Percentiles rank a stretch among this genome's conserved stretches.
Evolutionary conservation across 53 echinoderm and acorn worm genomes (phyloP).

Genomic region (Echinometra lucunter): DNA sequence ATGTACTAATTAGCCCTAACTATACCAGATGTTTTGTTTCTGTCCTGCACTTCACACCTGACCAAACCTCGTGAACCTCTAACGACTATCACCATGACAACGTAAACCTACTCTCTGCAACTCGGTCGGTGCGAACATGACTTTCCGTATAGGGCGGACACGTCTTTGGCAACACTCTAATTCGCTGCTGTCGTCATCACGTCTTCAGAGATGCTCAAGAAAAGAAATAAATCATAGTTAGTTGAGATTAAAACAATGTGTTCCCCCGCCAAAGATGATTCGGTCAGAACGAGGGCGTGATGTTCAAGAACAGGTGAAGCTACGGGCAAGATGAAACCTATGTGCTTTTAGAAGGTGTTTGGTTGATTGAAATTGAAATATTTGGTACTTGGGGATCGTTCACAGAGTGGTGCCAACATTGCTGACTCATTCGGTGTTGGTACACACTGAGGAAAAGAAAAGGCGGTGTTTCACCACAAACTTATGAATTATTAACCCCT

Average conservation of each 20-base stretch:
- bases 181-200: constrained; percentile 47
- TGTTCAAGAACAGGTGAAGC: constrained; percentile 37
- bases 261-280: constrained; percentile 48
- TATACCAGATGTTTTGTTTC: constrained; percentile 22
- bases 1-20: background rate
- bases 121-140: constrained; percentile 49
- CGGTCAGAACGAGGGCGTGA: background rate
- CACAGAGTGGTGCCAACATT: background rate
- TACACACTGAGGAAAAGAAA: background rate
- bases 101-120: constrained; percentile 14
- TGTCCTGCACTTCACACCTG: constrained; percentile 41
- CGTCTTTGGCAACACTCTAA: constrained; percentile 41
- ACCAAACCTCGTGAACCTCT: constrained; percentile 37
- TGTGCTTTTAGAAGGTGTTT: background rate
- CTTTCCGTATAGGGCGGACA: constrained; percentile 56
- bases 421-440: constrained; percentile 11
- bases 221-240: constrained; percentile 30
- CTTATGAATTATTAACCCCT: background rate
- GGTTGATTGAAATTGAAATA: constrained; percentile 46
- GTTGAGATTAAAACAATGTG: constrained; percentile 63
- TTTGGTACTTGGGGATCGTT: constrained; percentile 18
- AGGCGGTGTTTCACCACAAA: background rate
- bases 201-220: background rate
- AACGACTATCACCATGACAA: constrained; percentile 37
- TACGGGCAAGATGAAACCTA: constrained; percentile 15